Evolutionary conservation across 2,888 invertebrate genomes (phyloP).

Genomic region (Cephus nigrinus): DNA sequence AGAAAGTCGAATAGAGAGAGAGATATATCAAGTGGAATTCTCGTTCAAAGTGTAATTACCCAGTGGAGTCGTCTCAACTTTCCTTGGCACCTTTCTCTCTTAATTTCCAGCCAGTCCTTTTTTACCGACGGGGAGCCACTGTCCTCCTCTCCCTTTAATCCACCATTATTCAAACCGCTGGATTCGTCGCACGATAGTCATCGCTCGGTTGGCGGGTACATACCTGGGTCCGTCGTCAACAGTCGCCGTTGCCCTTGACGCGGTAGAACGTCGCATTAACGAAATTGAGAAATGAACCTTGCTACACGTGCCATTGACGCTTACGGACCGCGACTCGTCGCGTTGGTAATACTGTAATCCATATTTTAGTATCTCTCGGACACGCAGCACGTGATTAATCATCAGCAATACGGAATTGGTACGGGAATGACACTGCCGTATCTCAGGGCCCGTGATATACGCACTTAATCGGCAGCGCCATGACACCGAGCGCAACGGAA

Average conservation of each 20-base stretch:
- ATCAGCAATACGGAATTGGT: background rate
- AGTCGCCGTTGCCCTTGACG: background rate
- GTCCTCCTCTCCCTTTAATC: background rate
- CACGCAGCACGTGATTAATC: background rate
- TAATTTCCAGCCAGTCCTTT: background rate
- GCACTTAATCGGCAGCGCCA: background rate
- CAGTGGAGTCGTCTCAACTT: background rate
- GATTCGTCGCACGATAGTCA: background rate
- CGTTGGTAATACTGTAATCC: background rate
- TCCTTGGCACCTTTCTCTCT: background rate
- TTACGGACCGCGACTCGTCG: background rate
- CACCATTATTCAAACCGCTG: background rate
- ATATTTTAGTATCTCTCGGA: background rate
- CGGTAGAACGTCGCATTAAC: background rate
- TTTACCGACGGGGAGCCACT: background rate
- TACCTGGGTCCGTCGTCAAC: background rate
- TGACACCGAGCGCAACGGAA: background rate
- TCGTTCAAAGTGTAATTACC: background rate
- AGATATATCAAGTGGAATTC: background rate
- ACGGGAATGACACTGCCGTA: background rate
- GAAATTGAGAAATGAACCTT: background rate
- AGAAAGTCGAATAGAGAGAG: background rate
- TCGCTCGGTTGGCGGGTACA: background rate
- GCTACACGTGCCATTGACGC: background rate
- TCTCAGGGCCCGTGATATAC: background rate